These are phyloP conservation scores for Paramormyrops hopkinsi DNA, from an alignment of 2,797 vertebrate species.

Conservation along the genomic window DNA sequence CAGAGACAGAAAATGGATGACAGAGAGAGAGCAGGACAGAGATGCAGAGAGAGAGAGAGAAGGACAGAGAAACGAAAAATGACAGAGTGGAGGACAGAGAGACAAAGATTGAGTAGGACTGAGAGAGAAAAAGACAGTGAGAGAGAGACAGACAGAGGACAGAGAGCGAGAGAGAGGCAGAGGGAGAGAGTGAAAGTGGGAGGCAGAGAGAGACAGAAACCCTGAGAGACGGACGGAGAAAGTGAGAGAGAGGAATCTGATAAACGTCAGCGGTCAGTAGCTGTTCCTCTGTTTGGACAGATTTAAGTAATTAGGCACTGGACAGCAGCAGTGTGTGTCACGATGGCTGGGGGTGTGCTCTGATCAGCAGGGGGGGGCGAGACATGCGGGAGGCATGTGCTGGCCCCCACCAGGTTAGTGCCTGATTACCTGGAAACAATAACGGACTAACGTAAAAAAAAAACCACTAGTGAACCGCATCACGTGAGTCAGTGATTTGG, in stretches of 20 bases:
- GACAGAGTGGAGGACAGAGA: too few relatives aligned
- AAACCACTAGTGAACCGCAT: conserved; percentile 45
- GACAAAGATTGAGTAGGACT: too few relatives aligned
- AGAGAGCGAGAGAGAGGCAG: not conserved
- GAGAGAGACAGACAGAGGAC: not conserved
- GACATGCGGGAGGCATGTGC: conserved; percentile 11
- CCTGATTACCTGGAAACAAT: conserved; percentile 27
- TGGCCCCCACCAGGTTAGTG: conserved; percentile 37
- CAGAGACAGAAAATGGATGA: not conserved
- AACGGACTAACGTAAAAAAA: not conserved
- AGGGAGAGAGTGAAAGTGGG: not conserved
- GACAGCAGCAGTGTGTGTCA: not conserved
- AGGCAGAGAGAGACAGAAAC: not conserved
- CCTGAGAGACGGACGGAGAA: not conserved
- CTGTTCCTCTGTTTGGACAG: not conserved
- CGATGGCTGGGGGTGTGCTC: conserved; percentile 18
- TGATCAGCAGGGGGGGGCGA: not conserved
- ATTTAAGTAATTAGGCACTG: not conserved
- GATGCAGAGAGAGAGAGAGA: too few relatives aligned
- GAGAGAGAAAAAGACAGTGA: not conserved
- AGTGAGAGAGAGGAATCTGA: not conserved
- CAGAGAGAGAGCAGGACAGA: not conserved
- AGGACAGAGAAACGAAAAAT: too few relatives aligned
- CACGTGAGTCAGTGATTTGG: conserved; percentile 38
- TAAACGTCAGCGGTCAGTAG: not conserved